Conservation (phyloP, 2,888 invertebrate genomes). For the Dermolepida albohirtum region DNA sequence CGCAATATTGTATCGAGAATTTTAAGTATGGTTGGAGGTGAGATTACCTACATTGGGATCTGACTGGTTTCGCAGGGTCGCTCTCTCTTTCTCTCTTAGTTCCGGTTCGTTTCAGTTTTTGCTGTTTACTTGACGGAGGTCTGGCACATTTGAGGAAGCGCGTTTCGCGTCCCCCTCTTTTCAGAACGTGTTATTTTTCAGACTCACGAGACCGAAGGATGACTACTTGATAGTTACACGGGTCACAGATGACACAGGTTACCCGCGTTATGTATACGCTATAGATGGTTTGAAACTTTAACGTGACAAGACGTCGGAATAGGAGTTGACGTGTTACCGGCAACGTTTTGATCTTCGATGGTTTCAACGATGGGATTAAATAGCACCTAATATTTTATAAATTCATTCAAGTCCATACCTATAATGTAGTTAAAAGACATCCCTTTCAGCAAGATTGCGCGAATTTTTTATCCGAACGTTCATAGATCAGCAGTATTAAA, state of each 20-base stretch:
- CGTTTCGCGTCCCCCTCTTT: conserved; percentile 4
- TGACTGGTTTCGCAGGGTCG: neutral
- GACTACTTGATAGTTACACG: conserved; percentile 38
- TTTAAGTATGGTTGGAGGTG: neutral
- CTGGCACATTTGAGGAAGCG: conserved; percentile 17
- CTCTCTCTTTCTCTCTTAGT: conserved; percentile 2
- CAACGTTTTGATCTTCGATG: conserved; percentile 13
- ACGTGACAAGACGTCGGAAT: conserved; percentile 18
- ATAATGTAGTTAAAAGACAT: neutral
- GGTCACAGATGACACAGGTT: conserved; percentile 37
- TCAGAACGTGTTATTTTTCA: conserved; percentile 24
- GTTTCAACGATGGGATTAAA: conserved; percentile 11
- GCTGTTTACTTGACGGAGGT: conserved; percentile 26
- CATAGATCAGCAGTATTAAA: too few species aligned
- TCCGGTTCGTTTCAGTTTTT: conserved; percentile 25
- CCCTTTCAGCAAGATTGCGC: neutral
- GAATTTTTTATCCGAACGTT: too few species aligned
- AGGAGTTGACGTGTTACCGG: conserved; percentile 23
- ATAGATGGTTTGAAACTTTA: conserved; percentile 35
- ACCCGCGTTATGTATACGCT: conserved; percentile 27
- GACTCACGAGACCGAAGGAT: conserved; percentile 15
- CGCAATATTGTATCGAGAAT: too few species aligned
- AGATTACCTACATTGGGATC: neutral
- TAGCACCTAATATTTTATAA: conserved; percentile 23
- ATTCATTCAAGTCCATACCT: conserved; percentile 7